These are phyloP conservation scores for Semibalanus balanoides DNA, from an alignment of 1,140 invertebrate genomes.

Conservation along the genomic window DNA sequence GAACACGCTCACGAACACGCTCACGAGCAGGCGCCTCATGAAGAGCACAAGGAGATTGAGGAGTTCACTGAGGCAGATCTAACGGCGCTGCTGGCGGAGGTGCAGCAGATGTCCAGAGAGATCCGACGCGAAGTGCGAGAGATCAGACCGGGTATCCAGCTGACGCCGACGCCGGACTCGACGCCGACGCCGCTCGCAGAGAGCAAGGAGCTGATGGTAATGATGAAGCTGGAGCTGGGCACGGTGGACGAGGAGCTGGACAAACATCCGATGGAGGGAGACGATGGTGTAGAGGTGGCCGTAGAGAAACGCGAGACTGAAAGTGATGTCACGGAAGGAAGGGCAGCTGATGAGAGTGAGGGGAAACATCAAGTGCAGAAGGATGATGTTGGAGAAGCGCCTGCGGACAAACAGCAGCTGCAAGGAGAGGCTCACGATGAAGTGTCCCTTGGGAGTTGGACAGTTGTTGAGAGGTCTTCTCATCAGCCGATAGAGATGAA, in stretches of 20 bases:
- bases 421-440: too few relatives aligned
- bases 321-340: too few relatives aligned
- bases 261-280: not conserved
- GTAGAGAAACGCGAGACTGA: not conserved
- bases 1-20: not conserved
- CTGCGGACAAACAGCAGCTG: too few relatives aligned
- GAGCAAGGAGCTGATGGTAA: not conserved
- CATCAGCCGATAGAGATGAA: too few relatives aligned
- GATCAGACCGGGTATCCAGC: not conserved
- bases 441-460: too few relatives aligned
- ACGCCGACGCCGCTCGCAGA: not conserved
- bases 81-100: not conserved
- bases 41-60: not conserved
- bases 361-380: too few relatives aligned
- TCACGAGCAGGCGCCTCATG: not conserved
- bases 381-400: too few relatives aligned
- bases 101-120: not conserved
- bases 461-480: too few relatives aligned
- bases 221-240: not conserved
- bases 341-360: too few relatives aligned
- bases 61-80: not conserved
- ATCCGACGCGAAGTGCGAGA: not conserved
- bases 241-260: not conserved
- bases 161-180: not conserved
- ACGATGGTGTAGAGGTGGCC: not conserved